Conservation (phyloP, 1,140 invertebrate genomes). For the Drosophila athabasca region DNA sequence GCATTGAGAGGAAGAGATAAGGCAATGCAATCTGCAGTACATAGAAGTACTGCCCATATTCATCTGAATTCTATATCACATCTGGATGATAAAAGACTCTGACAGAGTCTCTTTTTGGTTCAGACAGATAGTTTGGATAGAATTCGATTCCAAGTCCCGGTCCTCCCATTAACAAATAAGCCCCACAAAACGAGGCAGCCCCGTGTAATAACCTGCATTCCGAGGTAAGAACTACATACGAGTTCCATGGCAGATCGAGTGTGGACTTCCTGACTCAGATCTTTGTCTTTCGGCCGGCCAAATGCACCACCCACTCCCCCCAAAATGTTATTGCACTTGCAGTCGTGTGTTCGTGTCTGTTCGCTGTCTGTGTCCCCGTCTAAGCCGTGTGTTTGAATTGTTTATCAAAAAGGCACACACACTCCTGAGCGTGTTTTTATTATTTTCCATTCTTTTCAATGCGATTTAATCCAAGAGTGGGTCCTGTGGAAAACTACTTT, state of each 20-base stretch:
- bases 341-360: slow-evolving; percentile 13
- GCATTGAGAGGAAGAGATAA: too few relatives aligned
- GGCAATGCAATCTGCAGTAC: too few relatives aligned
- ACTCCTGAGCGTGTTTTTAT: slow-evolving; percentile 34
- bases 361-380: slow-evolving; percentile 12
- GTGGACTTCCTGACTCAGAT: slow-evolving; percentile 2
- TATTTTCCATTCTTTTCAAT: slow-evolving; percentile 23
- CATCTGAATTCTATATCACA: too few relatives aligned
- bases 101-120: too few relatives aligned
- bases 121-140: too few relatives aligned
- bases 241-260: neutral
- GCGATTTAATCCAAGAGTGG: slow-evolving; percentile 17
- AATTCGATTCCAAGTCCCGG: too few relatives aligned
- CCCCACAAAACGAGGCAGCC: too few relatives aligned
- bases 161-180: too few relatives aligned
- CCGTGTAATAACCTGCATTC: too few relatives aligned
- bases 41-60: too few relatives aligned
- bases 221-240: too few relatives aligned
- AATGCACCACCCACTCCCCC: neutral
- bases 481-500: slow-evolving; percentile 15
- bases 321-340: slow-evolving; percentile 32
- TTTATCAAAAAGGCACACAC: slow-evolving; percentile 46
- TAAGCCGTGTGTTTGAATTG: slow-evolving; percentile 33
- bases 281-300: slow-evolving; percentile 5
- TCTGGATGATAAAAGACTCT: too few relatives aligned